phyloP scores from a whole-genome alignment of 2,888 invertebrate species.

The Cactoblastis cactorum region DNA sequence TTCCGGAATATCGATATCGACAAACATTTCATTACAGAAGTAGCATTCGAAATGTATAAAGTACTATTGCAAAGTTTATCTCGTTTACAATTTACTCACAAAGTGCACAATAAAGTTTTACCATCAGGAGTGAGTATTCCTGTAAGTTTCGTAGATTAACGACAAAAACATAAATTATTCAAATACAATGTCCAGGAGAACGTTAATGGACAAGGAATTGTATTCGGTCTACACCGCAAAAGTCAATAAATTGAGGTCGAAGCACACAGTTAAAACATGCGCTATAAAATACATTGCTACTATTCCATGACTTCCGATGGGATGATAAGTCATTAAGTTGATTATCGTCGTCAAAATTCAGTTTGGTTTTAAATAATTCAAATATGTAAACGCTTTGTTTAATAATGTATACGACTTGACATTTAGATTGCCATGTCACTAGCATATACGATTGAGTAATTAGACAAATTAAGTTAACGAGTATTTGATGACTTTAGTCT shows the following conservation, averaged over 20 bases:
- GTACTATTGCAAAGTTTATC: not conserved
- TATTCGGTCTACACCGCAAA: slow-evolving; percentile 35
- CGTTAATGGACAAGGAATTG: slow-evolving; percentile 34
- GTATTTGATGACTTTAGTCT: not conserved
- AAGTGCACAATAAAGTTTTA: not conserved
- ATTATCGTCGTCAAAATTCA: slow-evolving; percentile 10
- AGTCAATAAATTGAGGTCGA: slow-evolving; percentile 46
- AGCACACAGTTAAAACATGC: slow-evolving; percentile 43
- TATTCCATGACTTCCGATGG: slow-evolving; percentile 46
- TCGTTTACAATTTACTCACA: not conserved
- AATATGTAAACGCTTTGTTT: slow-evolving; percentile 4
- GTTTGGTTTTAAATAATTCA: slow-evolving; percentile 12
- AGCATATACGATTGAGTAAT: not conserved
- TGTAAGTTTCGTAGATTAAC: slow-evolving; percentile 15
- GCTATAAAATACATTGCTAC: slow-evolving; percentile 51
- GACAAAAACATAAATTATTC: slow-evolving; percentile 28
- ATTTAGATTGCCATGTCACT: not conserved
- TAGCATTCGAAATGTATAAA: not conserved
- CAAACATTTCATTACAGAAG: slow-evolving; percentile 17
- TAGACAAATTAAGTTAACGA: not conserved
- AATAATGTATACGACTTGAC: not conserved
- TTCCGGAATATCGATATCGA: slow-evolving; percentile 32
- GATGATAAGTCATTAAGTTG: slow-evolving; percentile 26
- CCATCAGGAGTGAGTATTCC: not conserved
- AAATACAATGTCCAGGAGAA: slow-evolving; percentile 29